Conservation (phyloP, 2,888 invertebrate genomes). For the Drosophila maculinotata region DNA sequence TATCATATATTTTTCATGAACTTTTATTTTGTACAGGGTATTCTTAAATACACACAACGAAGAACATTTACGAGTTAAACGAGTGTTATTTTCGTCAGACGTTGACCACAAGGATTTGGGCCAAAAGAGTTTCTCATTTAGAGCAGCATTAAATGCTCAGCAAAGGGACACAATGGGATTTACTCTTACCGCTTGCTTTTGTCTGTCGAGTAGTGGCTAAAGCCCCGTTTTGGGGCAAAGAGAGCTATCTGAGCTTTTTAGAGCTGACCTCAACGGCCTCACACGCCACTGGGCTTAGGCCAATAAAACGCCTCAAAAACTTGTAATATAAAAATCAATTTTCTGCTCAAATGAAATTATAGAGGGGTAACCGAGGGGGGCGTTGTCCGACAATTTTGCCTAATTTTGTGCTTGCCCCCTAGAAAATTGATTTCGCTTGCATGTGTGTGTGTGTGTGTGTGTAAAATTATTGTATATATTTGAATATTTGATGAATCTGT, state of each 20-base stretch:
- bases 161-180: slow-evolving; percentile 61
- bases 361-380: slow-evolving; percentile 15
- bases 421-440: slow-evolving; percentile 52
- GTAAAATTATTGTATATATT: slow-evolving; percentile 59
- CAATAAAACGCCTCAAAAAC: slow-evolving; percentile 41
- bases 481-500: slow-evolving; percentile 70
- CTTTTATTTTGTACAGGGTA: slow-evolving; percentile 13
- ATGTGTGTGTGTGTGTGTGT: no score
- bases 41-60: background rate
- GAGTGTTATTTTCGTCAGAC: slow-evolving; percentile 45
- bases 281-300: slow-evolving; percentile 36
- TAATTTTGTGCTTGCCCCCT: slow-evolving; percentile 39
- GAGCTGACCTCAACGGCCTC: slow-evolving; percentile 49
- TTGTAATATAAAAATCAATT: slow-evolving; percentile 73
- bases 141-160: slow-evolving; percentile 74
- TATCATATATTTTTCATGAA: background rate
- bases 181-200: slow-evolving; percentile 12
- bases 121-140: slow-evolving; percentile 65
- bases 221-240: slow-evolving; percentile 29
- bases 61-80: slow-evolving; percentile 26
- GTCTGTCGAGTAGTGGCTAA: background rate
- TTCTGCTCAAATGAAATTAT: slow-evolving; percentile 48
- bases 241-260: slow-evolving; percentile 20
- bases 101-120: slow-evolving; percentile 54
- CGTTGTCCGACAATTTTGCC: slow-evolving; percentile 51